Evolutionary conservation across 1,140 invertebrate species (phyloP), one percentile per base, ranked within the genome.

Genomic region (Gerris buenoi): DNA sequence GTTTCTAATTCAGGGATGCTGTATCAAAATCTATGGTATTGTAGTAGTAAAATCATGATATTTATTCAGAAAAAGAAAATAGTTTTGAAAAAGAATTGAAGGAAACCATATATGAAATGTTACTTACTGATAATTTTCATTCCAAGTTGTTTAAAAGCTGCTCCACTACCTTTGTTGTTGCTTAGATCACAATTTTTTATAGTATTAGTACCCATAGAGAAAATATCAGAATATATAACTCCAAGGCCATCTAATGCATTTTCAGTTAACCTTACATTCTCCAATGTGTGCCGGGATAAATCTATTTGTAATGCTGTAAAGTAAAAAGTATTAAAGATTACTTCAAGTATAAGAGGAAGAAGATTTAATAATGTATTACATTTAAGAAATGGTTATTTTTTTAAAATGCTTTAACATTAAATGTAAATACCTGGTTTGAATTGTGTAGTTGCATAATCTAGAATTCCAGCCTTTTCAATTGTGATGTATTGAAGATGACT

Each of bases 361-460:
- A 70, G 25, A 64, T 18, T 67, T 62, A 65, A 29, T 25, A 67
- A 62, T 23, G n/a, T n/a, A n/a, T n/a, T n/a, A n/a, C n/a, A n/a
- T n/a, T n/a, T n/a, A n/a, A n/a, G n/a, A n/a, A n/a, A n/a, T n/a
- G n/a, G n/a, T n/a, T n/a, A n/a, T n/a, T n/a, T n/a, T n/a, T n/a
- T n/a, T n/a, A n/a, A n/a, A n/a, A n/a, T n/a, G n/a, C n/a, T n/a
- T n/a, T n/a, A n/a, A n/a, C n/a, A n/a, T n/a, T n/a, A n/a, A n/a
- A n/a, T n/a, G n/a, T n/a, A n/a, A n/a, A n/a, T n/a, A n/a, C 82
- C 82, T 61, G 91, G 90, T 75, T 91, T 93, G 71, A 98, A 97
- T 1, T 83, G 76, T 76, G 91, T 89, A 0, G 89, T 94, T 0
- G 89, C 85, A 75, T 95, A 97, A 80, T 99, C 97, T 22, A 97